Conservation (phyloP, 2,888 invertebrate genomes). For the Pandemis corylana region DNA sequence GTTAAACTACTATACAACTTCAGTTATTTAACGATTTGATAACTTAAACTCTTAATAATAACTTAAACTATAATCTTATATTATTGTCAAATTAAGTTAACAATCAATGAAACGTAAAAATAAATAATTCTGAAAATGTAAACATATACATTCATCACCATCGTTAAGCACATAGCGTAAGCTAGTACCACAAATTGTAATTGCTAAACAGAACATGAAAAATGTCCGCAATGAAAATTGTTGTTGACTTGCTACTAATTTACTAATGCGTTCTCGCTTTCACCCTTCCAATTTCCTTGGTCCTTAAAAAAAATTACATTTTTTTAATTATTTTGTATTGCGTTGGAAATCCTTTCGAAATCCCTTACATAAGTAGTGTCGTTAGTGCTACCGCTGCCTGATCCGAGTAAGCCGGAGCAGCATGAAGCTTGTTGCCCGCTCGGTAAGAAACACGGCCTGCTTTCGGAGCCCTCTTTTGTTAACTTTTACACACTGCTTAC, state of each 20-base stretch:
- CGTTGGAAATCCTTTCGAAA: slow-evolving; percentile 71
- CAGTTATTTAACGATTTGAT: not conserved
- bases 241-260: slow-evolving; percentile 78
- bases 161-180: slow-evolving; percentile 51
- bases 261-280: slow-evolving; percentile 84
- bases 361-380: slow-evolving; percentile 85
- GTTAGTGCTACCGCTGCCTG: slow-evolving; percentile 92
- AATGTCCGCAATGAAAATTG: slow-evolving; percentile 64
- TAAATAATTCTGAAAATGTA: not conserved
- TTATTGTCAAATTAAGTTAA: not conserved
- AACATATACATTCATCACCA: slow-evolving; percentile 29
- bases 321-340: slow-evolving; percentile 68
- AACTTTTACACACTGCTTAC: slow-evolving; percentile 47
- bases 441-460: slow-evolving; percentile 85
- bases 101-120: not conserved
- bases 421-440: slow-evolving; percentile 96
- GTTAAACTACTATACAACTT: slow-evolving; percentile 32
- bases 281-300: slow-evolving; percentile 71
- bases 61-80: too few relatives aligned
- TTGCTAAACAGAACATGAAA: slow-evolving; percentile 68
- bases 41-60: not conserved
- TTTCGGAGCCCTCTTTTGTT: slow-evolving; percentile 47
- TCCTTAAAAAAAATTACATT: slow-evolving; percentile 61
- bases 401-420: slow-evolving; percentile 94
- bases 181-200: slow-evolving; percentile 56